Evolutionary conservation across 2,113 vertebrate genomes (phyloP).

Genomic region (Platichthys stellatus): DNA sequence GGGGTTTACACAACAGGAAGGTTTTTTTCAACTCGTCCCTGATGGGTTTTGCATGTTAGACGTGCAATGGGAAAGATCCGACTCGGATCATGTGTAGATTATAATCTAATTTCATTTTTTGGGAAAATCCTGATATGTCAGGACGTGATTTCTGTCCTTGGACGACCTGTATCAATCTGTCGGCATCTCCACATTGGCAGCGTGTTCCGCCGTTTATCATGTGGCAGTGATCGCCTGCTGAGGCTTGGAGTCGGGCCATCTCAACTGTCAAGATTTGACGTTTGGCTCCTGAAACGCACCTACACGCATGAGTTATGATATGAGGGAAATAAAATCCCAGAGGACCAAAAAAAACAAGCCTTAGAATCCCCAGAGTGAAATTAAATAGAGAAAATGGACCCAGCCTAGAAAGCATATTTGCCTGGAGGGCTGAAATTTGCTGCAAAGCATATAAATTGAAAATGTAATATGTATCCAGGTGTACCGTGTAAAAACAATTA

Average conservation of each 20-base stretch:
- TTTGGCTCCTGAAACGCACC: neutral
- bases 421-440: too few relatives aligned
- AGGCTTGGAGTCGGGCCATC: neutral
- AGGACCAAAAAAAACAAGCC: too few relatives aligned
- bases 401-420: too few relatives aligned
- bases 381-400: too few relatives aligned
- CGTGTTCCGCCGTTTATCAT: too few relatives aligned
- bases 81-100: slow-evolving; percentile 13
- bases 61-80: slow-evolving; percentile 13
- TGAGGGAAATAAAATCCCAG: too few relatives aligned
- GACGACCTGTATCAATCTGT: neutral
- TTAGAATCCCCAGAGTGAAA: neutral
- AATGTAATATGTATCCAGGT: too few relatives aligned
- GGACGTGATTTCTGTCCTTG: neutral
- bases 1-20: slow-evolving; percentile 20
- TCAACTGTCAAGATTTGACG: neutral
- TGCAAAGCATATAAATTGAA: too few relatives aligned
- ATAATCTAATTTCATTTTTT: neutral
- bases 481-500: too few relatives aligned
- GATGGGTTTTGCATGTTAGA: slow-evolving; percentile 11
- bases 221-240: too few relatives aligned
- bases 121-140: neutral
- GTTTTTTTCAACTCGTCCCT: slow-evolving; percentile 1
- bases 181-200: too few relatives aligned
- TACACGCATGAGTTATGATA: neutral